Base-by-base conservation (phyloP, 2,888 invertebrate species). In the Gymnosoma rotundatum region DNA sequence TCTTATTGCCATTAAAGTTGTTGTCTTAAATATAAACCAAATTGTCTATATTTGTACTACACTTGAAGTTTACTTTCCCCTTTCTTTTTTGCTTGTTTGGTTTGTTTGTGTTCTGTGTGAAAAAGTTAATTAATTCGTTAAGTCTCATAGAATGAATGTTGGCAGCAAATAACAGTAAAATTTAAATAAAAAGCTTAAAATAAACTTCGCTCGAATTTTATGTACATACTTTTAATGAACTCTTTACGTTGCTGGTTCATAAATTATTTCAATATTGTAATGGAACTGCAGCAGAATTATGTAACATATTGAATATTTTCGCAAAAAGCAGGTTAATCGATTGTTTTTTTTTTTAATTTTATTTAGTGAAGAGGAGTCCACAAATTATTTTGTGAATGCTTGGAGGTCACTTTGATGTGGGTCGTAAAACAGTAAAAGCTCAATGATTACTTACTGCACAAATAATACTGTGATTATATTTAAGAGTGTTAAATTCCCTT, bases 101-200 rank as follows among this genome's bases (percentile, higher is more conserved):
- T 48, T 45, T 52, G 0, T 42, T 10, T 52, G 45, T 54, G 36
- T 64, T 70, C 25, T 75, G 75, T 82, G 70, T 72, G 60, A 66
- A 66, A 58, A 76, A 66, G 64, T 72, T 82, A 82, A 82, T 72
- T 82, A 76, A 76, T 82, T 82, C 64, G 58, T 54, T 32, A 64
- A 75, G 52, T 64, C 75, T 75, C 63, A 7, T 38, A 38, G 10
- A 38, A 38, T 38, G 1, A 38, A 38, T 50, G 42, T 60, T 69
- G 52, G 8, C 74, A 56, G 21, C 48, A 48, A 36, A 20, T 38
- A 38, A 38, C 38, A 38, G 10, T 10, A 38, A 10, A 38, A 38
- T 38, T 38, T 5, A 38, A 38, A 38, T 38, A 9, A 20, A 60
- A 72, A 9, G n/a, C 16, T 10, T 16, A 42, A 69, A 54, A 14